Evolutionary conservation across 1,140 invertebrate species (phyloP), one percentile per base, ranked within the genome.

Genomic region (Cyclargus thomasi): DNA sequence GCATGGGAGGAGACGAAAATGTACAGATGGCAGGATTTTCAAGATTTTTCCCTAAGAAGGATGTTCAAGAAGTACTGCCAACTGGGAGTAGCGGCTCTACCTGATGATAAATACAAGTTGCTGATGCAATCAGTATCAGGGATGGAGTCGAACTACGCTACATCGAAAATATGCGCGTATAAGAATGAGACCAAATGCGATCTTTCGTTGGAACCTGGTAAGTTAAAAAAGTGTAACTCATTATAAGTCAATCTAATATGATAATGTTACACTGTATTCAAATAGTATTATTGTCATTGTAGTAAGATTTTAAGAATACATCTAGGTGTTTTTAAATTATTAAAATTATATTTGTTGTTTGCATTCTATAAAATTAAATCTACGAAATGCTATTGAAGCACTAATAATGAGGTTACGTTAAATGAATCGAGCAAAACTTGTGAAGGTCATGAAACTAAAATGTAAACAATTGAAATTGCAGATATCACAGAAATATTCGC

Each of bases 131-230:
- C 93, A 0, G 88, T 94, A 16, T 94, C 93, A 7, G 92, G 93
- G 18, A 97, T 97, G 96, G 92, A 96, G 78, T 92, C 92, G 0
- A 95, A 95, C 67, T 97, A 96, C 74, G 94, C 95, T 3, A 96
- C 93, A 16, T 94, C 96, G 0, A 97, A 96, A 87, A 94, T 97
- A 20, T 97, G 95, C 78, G 92, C 93, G 65, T 95, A 91, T 74
- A 93, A 93, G 39, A 88, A 96, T 73, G 73, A 72, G 0, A 92
- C 76, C 0, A 95, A 95, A 75, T 97, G 96, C 76, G 93, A 95
- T 78, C 83, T 97, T 3, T 89, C 92, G 20, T 90, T 97, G 11
- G 95, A 97, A 73, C 96, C 96, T 70, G 94, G 94, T 95, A 90
- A 86, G 78, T 8, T 35, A 8, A 22, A n/a, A 29, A 29, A 29